Percentiles rank a stretch among this genome's conserved stretches.
These are phyloP conservation scores for Lithodes maja DNA, from an alignment of 2,888 invertebrate species.

Conservation along the genomic window DNA sequence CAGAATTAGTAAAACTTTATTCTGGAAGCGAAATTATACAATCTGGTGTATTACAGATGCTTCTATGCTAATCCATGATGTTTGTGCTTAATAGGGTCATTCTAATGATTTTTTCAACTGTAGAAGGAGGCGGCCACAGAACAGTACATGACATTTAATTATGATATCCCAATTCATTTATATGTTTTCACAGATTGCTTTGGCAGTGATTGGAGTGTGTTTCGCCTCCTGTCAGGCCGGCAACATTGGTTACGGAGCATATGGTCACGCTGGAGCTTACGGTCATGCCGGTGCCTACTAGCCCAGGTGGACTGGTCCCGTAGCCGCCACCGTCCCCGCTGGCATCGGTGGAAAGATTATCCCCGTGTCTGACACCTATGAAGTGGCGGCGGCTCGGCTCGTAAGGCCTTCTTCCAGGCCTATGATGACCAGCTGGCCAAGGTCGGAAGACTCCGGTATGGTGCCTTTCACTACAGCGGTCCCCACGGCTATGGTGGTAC, in stretches of 20 bases:
- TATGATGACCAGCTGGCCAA: slow-evolving; percentile 25
- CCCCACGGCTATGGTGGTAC: neutral
- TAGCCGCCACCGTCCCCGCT: slow-evolving; percentile 28
- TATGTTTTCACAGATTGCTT: slow-evolving; percentile 12
- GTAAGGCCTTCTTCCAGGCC: neutral
- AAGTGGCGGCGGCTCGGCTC: slow-evolving; percentile 41
- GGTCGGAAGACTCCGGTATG: neutral
- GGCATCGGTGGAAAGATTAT: slow-evolving; percentile 28
- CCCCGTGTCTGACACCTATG: slow-evolving; percentile 29
- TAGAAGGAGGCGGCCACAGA: too few relatives aligned
- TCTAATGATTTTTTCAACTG: too few relatives aligned
- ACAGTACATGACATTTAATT: too few relatives aligned
- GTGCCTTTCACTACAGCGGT: neutral
- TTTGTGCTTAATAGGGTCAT: too few relatives aligned
- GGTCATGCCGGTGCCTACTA: neutral
- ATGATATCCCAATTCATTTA: neutral
- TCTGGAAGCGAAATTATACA: too few relatives aligned
- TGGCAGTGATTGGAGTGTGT: slow-evolving; percentile 40
- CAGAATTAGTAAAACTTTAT: too few relatives aligned
- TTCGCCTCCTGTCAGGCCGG: slow-evolving; percentile 7
- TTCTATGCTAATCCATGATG: too few relatives aligned
- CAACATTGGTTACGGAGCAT: neutral
- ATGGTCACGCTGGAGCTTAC: neutral
- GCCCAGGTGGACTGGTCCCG: slow-evolving; percentile 7
- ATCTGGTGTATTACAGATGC: too few relatives aligned